Evolutionary conservation across 2,797 vertebrate species (phyloP).

Genomic region (Prionace glauca): DNA sequence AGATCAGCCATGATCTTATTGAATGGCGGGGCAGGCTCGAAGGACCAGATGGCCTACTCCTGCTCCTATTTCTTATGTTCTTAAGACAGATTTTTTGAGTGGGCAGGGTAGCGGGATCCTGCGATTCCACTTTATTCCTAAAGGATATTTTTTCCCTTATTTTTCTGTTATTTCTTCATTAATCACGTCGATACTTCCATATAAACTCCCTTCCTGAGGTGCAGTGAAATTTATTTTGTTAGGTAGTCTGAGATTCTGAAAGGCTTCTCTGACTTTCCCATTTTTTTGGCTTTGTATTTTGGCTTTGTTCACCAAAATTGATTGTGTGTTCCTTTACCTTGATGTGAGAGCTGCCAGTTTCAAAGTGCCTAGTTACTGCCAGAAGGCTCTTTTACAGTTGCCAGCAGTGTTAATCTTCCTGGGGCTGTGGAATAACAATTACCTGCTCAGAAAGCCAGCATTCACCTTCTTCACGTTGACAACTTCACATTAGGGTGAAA

Average conservation of each 20-base stretch:
- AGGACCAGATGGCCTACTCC: too few species aligned
- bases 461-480: background rate
- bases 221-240: background rate
- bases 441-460: background rate
- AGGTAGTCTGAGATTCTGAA: background rate
- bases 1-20: too few species aligned
- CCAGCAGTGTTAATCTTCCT: background rate
- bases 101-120: background rate
- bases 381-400: background rate
- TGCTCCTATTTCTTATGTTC: too few species aligned
- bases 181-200: background rate
- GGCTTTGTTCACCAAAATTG: slow-evolving; percentile 14
- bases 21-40: too few species aligned
- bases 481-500: background rate
- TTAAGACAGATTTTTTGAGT: background rate
- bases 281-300: background rate
- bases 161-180: background rate
- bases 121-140: background rate
- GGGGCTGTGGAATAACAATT: background rate
- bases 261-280: background rate
- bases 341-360: background rate
- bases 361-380: background rate
- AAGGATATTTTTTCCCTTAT: background rate
- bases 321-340: slow-evolving; percentile 22
- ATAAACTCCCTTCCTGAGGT: background rate